Evolutionary conservation across 2,888 invertebrate species (phyloP).

Genomic region (Drosophila dives): DNA sequence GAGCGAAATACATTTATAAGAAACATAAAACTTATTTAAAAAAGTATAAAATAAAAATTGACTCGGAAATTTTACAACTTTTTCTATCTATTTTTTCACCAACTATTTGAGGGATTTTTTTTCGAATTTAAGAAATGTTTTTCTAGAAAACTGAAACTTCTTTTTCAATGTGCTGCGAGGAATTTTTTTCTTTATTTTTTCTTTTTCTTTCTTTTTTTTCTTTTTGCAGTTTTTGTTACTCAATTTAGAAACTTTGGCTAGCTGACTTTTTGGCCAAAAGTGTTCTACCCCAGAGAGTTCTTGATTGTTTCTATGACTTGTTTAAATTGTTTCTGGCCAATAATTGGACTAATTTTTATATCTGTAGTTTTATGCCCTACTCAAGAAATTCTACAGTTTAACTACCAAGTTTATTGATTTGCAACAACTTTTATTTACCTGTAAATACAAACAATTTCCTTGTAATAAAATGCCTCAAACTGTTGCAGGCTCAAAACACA

Average conservation of each 20-base stretch:
- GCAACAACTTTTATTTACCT: slow-evolving; percentile 21
- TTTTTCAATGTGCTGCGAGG: neutral
- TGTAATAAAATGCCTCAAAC: slow-evolving; percentile 12
- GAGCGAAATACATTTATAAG: neutral
- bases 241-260: neutral
- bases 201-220: neutral
- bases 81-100: no score
- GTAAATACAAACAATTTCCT: neutral
- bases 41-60: neutral
- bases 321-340: neutral
- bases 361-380: neutral
- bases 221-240: neutral
- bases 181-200: no score
- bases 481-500: slow-evolving; percentile 24
- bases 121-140: neutral
- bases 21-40: neutral
- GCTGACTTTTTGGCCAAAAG: fast-evolving
- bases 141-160: neutral
- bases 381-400: slow-evolving; percentile 3
- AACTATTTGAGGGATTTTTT: neutral
- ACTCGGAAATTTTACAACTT: no score
- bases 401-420: slow-evolving; percentile 37
- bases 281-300: neutral
- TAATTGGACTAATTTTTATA: neutral
- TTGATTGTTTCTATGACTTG: neutral